phyloP scores from a whole-genome alignment of 1,140 invertebrate genomes.

The Pachyrhynchus sulphureomaculatus region DNA sequence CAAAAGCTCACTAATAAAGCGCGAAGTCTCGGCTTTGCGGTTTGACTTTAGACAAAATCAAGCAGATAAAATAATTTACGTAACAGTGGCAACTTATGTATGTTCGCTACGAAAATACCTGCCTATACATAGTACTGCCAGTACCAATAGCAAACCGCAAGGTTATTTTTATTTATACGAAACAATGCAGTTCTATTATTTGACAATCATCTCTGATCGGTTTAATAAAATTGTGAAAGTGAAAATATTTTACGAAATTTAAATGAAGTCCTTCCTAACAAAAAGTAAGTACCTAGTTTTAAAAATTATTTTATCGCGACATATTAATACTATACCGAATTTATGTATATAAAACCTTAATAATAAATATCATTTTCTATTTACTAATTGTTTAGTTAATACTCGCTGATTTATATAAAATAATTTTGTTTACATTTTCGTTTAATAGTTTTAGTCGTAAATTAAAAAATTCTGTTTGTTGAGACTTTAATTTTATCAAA shows the following conservation, averaged over 20 bases:
- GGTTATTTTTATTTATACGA: neutral
- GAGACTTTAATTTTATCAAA: too few species aligned
- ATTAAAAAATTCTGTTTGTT: too few species aligned
- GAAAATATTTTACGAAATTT: neutral
- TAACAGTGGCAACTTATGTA: neutral
- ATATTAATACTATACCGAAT: neutral
- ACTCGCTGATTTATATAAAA: too few species aligned
- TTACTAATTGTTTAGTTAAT: too few species aligned
- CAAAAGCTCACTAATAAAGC: too few species aligned
- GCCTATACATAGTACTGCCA: neutral
- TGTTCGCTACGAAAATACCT: constrained; percentile 1
- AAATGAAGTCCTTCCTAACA: neutral
- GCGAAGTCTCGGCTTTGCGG: neutral
- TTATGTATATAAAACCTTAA: neutral
- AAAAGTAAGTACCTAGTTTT: neutral
- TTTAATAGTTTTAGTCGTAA: too few species aligned
- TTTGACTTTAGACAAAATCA: constrained; percentile 1
- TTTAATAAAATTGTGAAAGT: neutral
- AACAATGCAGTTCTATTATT: neutral
- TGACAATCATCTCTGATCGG: neutral
- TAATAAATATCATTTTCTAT: too few species aligned
- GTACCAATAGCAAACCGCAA: neutral
- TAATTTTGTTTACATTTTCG: too few species aligned
- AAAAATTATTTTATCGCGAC: neutral
- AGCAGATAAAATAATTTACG: constrained; percentile 3